Percentiles rank a stretch among this genome's conserved stretches.
Conservation (phyloP, 1,140 invertebrate species). For the Phortica variegata region DNA sequence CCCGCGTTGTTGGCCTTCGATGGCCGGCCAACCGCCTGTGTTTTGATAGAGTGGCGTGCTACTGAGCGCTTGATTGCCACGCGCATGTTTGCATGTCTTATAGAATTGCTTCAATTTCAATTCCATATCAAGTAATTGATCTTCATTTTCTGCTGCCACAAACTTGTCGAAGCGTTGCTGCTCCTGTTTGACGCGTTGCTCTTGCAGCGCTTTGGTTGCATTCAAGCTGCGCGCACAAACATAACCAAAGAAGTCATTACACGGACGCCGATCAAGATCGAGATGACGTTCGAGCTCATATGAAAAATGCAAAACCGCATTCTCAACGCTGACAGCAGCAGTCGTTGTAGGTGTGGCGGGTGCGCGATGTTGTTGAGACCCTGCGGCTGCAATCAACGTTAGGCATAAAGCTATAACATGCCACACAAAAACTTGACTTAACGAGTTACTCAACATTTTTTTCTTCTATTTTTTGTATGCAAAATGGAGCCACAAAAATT, state of each 20-base stretch:
- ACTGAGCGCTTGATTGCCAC: slow-evolving; percentile 28
- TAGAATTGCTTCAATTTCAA: slow-evolving; percentile 42
- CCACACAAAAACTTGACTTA: too few relatives aligned
- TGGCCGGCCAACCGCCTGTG: slow-evolving; percentile 42
- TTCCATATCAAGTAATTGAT: slow-evolving; percentile 37
- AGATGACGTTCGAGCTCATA: slow-evolving; percentile 39
- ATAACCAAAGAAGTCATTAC: slow-evolving; percentile 45
- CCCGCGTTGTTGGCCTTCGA: slow-evolving; percentile 20
- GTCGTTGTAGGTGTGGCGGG: background rate
- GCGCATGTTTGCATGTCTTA: slow-evolving; percentile 36
- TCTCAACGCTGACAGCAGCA: slow-evolving; percentile 16
- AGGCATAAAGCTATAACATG: too few relatives aligned
- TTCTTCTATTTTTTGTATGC: too few relatives aligned
- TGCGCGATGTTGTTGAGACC: too few relatives aligned
- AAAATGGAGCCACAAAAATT: too few relatives aligned
- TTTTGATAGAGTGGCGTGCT: slow-evolving; percentile 29
- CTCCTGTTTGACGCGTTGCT: slow-evolving; percentile 16
- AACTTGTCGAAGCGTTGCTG: slow-evolving; percentile 38
- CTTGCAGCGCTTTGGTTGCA: slow-evolving; percentile 20
- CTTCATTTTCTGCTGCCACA: slow-evolving; percentile 18
- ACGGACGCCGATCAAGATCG: slow-evolving; percentile 29
- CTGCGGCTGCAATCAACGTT: too few relatives aligned
- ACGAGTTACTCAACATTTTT: too few relatives aligned
- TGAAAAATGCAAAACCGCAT: slow-evolving; percentile 36
- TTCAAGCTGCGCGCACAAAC: slow-evolving; percentile 35